These are phyloP conservation scores for Sphenopsis melanotis DNA, from an alignment of 2,797 vertebrate species.

Conservation along the genomic window DNA sequence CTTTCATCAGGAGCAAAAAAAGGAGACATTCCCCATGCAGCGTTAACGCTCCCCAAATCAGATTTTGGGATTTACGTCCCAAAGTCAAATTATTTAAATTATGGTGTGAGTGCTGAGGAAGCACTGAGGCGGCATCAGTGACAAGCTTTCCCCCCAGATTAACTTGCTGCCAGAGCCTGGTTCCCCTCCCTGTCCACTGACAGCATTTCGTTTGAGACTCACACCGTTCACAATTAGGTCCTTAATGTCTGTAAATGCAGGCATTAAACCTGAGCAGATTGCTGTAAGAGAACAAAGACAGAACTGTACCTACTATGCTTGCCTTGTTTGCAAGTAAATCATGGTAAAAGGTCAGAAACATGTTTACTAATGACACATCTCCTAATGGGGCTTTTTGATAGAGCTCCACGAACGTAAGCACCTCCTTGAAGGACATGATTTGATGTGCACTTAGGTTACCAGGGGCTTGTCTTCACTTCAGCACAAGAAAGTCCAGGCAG, in stretches of 20 bases:
- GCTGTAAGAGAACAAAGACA: background rate
- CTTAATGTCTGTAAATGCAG: background rate
- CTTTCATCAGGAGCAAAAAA: background rate
- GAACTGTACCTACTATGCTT: background rate
- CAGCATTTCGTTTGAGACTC: background rate
- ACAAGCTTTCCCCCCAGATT: background rate
- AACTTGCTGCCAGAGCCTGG: background rate
- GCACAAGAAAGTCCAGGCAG: background rate
- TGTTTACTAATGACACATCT: background rate
- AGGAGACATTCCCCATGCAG: background rate
- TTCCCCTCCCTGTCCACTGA: background rate
- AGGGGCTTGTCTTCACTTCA: background rate
- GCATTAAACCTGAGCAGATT: background rate
- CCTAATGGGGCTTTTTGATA: background rate
- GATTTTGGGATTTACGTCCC: background rate
- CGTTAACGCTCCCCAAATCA: accelerated
- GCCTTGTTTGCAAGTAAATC: background rate
- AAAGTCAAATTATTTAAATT: background rate
- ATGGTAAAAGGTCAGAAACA: background rate
- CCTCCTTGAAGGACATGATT: background rate
- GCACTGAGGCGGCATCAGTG: background rate
- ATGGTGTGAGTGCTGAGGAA: background rate
- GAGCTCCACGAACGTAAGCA: background rate
- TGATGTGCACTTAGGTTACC: background rate
- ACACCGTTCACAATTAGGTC: background rate